phyloP scores from a whole-genome alignment of 2,113 vertebrate species.

The Glareola pratincola region DNA sequence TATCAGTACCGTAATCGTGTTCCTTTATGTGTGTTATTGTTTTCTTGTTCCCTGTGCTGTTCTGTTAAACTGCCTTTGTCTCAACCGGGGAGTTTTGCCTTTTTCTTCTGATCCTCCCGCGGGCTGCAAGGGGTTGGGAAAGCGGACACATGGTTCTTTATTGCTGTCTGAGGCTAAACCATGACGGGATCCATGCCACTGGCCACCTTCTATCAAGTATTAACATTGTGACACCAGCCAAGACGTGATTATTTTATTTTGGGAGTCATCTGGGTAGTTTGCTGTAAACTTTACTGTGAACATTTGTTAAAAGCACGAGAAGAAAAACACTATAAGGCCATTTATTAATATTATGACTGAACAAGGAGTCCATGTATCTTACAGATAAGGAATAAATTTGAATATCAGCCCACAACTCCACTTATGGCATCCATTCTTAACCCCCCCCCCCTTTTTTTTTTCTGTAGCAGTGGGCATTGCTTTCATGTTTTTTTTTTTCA shows the following conservation, averaged over 20 bases:
- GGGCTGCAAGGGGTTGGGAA: too few relatives aligned
- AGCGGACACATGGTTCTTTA: too few relatives aligned
- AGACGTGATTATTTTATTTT: neutral
- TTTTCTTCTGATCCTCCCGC: too few relatives aligned
- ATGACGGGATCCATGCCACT: neutral
- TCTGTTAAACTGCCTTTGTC: too few relatives aligned
- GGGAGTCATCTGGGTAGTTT: neutral
- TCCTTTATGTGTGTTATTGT: too few relatives aligned
- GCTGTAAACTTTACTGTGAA: neutral
- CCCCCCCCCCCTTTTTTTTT: neutral
- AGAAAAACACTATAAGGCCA: neutral
- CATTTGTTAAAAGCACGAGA: neutral
- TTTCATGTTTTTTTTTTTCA: neutral
- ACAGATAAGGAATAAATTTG: neutral
- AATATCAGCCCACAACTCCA: neutral
- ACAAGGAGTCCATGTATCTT: neutral
- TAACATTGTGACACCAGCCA: neutral
- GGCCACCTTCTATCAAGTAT: neutral
- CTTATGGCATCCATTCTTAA: neutral
- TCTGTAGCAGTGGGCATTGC: neutral
- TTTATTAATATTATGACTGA: neutral
- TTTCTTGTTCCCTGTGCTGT: too few relatives aligned
- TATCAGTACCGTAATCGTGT: too few relatives aligned
- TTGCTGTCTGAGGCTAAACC: too few relatives aligned
- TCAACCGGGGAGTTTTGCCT: too few relatives aligned